Conservation (phyloP, 2,797 vertebrate species). For the Loris lydekkerianus region DNA sequence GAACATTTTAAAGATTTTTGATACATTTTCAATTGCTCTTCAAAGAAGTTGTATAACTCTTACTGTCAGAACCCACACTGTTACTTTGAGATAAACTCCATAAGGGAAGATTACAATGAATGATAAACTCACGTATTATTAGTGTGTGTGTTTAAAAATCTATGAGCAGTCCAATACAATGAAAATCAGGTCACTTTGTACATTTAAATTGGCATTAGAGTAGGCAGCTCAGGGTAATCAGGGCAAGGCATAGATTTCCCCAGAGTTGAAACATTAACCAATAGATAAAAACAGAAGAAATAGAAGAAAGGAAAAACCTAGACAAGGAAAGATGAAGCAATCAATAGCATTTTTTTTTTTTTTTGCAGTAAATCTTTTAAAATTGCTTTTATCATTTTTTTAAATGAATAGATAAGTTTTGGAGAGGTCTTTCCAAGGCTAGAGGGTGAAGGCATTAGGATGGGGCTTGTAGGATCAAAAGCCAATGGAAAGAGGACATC, state of each 20-base stretch:
- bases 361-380: conserved; percentile 39
- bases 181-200: neutral
- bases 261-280: neutral
- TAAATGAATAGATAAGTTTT: neutral
- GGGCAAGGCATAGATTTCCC: neutral
- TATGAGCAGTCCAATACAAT: neutral
- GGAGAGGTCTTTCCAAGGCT: neutral
- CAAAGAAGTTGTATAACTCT: neutral
- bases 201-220: neutral
- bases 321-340: neutral
- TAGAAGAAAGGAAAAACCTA: conserved; percentile 25
- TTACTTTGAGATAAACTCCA: neutral
- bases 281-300: conserved; percentile 28
- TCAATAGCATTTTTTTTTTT: neutral
- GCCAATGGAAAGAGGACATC: neutral
- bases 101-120: neutral
- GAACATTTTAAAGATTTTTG: conserved; percentile 17
- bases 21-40: neutral
- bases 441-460: neutral
- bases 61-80: neutral
- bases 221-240: neutral
- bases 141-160: neutral
- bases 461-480: neutral
- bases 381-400: conserved; percentile 17
- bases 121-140: neutral